Evolutionary conservation across 2,797 vertebrate species (phyloP).

Genomic region (Hapalemur alaotrensis): DNA sequence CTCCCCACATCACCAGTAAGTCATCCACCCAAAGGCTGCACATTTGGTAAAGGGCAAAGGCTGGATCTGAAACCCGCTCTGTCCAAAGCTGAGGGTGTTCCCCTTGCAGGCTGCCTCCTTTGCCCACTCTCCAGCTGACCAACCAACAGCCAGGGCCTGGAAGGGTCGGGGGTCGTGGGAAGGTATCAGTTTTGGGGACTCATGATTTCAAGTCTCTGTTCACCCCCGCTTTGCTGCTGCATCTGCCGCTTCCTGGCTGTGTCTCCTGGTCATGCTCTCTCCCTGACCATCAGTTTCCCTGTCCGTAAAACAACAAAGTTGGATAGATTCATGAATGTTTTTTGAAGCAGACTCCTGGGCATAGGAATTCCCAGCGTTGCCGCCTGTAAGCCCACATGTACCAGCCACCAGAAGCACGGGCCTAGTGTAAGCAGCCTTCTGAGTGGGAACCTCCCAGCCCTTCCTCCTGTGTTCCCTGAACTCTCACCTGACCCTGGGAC

Average conservation of each 20-base stretch:
- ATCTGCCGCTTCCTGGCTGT: background rate
- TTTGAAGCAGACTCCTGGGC: background rate
- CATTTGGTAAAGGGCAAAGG: background rate
- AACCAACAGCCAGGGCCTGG: background rate
- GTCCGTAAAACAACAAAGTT: background rate
- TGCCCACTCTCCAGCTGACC: background rate
- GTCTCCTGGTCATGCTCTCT: background rate
- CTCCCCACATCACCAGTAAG: background rate
- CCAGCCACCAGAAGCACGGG: background rate
- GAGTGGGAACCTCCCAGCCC: background rate
- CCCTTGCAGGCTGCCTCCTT: background rate
- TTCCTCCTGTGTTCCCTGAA: too few species aligned
- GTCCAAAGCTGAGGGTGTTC: background rate
- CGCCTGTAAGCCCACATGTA: background rate
- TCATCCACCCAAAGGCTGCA: background rate
- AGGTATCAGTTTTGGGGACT: too few species aligned
- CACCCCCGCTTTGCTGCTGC: background rate
- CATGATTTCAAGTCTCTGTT: background rate
- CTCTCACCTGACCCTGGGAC: background rate
- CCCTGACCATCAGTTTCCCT: background rate
- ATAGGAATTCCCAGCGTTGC: background rate
- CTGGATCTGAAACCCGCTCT: background rate
- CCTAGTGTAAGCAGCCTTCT: background rate
- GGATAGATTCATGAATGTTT: background rate
- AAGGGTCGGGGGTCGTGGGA: rapidly evolving